Conservation (phyloP, 2,888 invertebrate genomes). For the Epicampocera succincta region DNA sequence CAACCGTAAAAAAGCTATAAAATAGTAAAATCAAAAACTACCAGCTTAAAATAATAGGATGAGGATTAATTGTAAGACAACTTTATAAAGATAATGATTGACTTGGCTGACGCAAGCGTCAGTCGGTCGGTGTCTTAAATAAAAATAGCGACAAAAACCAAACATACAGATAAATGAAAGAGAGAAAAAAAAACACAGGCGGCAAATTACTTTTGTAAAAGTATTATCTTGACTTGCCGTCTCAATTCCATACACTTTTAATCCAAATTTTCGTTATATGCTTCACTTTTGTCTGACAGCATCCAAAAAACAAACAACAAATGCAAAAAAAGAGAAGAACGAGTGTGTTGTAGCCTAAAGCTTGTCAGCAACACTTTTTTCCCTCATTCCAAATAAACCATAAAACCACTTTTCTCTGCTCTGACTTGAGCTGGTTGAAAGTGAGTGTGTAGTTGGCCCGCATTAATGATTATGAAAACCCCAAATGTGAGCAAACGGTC, state of each 20-base stretch:
- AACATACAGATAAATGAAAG: conserved; percentile 44
- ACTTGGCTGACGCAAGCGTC: conserved; percentile 56
- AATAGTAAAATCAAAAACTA: conserved; percentile 16
- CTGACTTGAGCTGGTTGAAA: conserved; percentile 13
- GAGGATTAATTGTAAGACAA: conserved; percentile 60
- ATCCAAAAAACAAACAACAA: no score
- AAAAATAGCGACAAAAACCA: conserved; percentile 8
- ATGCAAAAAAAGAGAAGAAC: conserved; percentile 33
- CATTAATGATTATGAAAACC: conserved; percentile 56
- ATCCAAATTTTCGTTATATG: conserved; percentile 46
- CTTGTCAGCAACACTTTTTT: conserved; percentile 58
- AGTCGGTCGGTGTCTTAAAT: conserved; percentile 30
- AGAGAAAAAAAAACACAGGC: conserved; percentile 33
- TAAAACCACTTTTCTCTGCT: conserved; percentile 34
- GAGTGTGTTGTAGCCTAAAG: conserved; percentile 56
- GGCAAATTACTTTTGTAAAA: conserved; percentile 63
- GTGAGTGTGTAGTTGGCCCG: background rate
- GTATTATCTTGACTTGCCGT: conserved; percentile 61
- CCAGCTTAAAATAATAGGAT: conserved; percentile 33
- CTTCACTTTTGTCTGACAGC: conserved; percentile 55
- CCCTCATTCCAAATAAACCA: conserved; percentile 25
- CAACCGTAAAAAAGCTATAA: conserved; percentile 19
- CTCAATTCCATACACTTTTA: conserved; percentile 60
- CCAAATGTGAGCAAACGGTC: conserved; percentile 47
- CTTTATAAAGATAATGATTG: conserved; percentile 65